Evolutionary conservation across 2,797 vertebrate species (phyloP).

Genomic region (Craterocephalus amniculus): DNA sequence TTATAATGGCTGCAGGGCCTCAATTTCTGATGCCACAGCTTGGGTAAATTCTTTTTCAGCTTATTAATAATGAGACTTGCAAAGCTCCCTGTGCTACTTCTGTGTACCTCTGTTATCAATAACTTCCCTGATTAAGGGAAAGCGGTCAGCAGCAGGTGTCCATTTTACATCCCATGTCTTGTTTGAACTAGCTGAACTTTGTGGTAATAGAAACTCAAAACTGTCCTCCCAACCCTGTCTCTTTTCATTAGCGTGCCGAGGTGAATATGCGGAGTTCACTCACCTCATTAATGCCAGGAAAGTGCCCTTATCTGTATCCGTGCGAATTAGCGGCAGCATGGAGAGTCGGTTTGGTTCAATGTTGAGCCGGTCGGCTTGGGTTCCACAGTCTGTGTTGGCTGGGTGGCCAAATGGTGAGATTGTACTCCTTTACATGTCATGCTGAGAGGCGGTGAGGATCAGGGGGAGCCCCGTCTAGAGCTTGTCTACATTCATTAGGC

Average conservation of each 20-base stretch:
- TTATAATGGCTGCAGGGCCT: not conserved
- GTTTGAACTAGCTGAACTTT: constrained; percentile 37
- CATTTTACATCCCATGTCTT: constrained; percentile 13
- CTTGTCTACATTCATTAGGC: constrained; percentile 68
- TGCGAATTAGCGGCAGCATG: constrained; percentile 35
- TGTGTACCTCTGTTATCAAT: constrained; percentile 29
- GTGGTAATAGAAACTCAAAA: constrained; percentile 10
- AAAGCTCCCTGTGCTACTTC: not conserved
- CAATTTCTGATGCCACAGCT: not conserved
- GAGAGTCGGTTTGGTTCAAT: constrained; percentile 37
- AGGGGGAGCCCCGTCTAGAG: constrained; percentile 55
- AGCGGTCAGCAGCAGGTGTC: constrained; percentile 9
- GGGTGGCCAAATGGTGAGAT: constrained; percentile 63
- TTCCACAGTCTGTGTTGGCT: constrained; percentile 29
- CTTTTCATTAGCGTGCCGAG: constrained; percentile 31
- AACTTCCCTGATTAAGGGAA: constrained; percentile 27
- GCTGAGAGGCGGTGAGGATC: constrained; percentile 52
- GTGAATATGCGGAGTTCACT: constrained; percentile 31
- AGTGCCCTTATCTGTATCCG: constrained; percentile 40
- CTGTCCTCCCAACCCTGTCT: constrained; percentile 24
- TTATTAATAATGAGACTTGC: constrained; percentile 15
- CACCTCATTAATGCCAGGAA: constrained; percentile 47
- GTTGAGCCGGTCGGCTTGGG: not conserved
- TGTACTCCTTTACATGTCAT: constrained; percentile 40
- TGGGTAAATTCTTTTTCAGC: not conserved